Percentiles rank a stretch among this genome's conserved stretches.
Conservation (phyloP, 2,797 vertebrate genomes). For the Galago senegalensis region DNA sequence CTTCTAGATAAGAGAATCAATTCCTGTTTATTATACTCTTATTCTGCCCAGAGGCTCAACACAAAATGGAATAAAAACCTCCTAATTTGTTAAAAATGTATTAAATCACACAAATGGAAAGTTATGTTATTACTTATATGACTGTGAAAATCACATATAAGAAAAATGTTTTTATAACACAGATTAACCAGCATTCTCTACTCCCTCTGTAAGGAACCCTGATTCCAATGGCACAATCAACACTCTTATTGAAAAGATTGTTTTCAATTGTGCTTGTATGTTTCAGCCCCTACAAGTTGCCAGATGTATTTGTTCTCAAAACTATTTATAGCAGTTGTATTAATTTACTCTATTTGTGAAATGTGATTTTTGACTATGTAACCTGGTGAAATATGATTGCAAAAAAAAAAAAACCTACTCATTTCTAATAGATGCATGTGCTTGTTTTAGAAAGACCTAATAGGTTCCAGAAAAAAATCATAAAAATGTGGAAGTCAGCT, state of each 20-base stretch:
- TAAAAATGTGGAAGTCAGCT: background rate
- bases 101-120: slow-evolving; percentile 6
- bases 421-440: background rate
- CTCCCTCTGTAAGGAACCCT: background rate
- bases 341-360: background rate
- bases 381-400: background rate
- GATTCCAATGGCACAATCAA: background rate
- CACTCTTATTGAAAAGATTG: background rate
- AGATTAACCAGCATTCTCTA: background rate
- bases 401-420: background rate
- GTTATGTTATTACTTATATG: background rate
- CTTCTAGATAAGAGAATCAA: background rate
- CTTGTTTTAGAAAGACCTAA: background rate
- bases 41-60: background rate
- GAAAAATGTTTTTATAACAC: background rate
- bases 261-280: background rate
- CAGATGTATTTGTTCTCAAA: background rate
- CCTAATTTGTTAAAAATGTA: background rate
- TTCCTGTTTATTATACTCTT: background rate
- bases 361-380: background rate
- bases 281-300: background rate
- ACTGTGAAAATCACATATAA: background rate
- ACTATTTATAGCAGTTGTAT: background rate
- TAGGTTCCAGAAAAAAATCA: background rate
- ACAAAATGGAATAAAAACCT: background rate